These are phyloP conservation scores for Xylocampa areola DNA, from an alignment of 2,888 invertebrate genomes.

Conservation along the genomic window DNA sequence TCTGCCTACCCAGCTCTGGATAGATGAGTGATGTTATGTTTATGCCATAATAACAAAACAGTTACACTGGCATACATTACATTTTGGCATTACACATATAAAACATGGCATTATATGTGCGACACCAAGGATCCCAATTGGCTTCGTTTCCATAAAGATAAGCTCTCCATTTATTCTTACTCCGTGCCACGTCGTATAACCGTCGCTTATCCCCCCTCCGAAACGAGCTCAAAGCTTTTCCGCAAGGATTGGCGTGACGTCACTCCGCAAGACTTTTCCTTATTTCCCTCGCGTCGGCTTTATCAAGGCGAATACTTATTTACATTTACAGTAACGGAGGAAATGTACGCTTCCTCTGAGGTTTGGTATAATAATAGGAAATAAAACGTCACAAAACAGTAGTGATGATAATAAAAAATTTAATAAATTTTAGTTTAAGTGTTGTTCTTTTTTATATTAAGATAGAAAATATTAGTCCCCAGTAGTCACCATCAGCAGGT, in stretches of 20 bases:
- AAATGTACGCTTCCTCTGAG: conserved; percentile 10
- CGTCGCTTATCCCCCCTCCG: background rate
- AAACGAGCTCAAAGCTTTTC: conserved; percentile 8
- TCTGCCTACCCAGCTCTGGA: too few species aligned
- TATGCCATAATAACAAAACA: too few species aligned
- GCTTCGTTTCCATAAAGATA: too few species aligned
- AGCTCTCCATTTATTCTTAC: too few species aligned
- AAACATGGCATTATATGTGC: too few species aligned
- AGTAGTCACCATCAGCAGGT: too few species aligned
- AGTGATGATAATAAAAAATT: background rate
- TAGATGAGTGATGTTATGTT: too few species aligned
- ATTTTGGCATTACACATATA: too few species aligned
- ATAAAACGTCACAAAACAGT: background rate
- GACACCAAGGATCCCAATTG: too few species aligned
- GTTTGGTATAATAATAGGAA: background rate
- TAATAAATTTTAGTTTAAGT: too few species aligned
- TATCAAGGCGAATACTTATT: conserved; percentile 23
- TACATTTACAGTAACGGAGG: conserved; percentile 28
- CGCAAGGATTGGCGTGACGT: conserved; percentile 21
- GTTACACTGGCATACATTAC: too few species aligned
- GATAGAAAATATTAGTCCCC: background rate
- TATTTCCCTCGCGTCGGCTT: conserved; percentile 24
- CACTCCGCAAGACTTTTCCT: conserved; percentile 19
- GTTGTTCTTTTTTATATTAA: background rate
- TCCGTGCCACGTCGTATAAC: too few species aligned